Evolutionary conservation across 2,888 invertebrate genomes (phyloP).

Genomic region (Cataglyphis livida): DNA sequence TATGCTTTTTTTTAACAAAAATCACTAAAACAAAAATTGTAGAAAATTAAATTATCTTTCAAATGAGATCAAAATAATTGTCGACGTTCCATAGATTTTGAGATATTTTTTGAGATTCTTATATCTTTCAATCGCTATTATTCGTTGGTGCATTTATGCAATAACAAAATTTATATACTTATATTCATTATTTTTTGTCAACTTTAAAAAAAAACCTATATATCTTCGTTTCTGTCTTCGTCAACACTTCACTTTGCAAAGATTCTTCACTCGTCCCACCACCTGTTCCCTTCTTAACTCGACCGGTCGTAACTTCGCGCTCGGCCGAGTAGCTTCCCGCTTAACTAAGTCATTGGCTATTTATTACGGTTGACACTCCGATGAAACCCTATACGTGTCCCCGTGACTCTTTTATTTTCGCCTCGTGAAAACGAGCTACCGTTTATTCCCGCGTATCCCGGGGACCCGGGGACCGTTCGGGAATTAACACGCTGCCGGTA

Average conservation of each 20-base stretch:
- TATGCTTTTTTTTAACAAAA: no score
- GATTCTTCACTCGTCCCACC: slow-evolving; percentile 29
- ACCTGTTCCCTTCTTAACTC: slow-evolving; percentile 58
- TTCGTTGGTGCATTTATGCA: not conserved
- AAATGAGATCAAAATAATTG: no score
- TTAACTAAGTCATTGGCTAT: slow-evolving; percentile 82
- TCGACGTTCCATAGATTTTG: no score
- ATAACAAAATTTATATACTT: not conserved
- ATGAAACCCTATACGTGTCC: slow-evolving; percentile 74
- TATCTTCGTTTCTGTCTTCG: slow-evolving; percentile 41
- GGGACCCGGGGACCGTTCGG: slow-evolving; percentile 24
- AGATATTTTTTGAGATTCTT: not conserved
- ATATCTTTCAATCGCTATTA: not conserved
- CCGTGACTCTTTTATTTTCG: slow-evolving; percentile 59
- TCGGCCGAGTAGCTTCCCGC: slow-evolving; percentile 50
- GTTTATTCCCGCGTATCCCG: slow-evolving; percentile 54
- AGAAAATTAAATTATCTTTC: no score
- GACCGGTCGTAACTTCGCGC: slow-evolving; percentile 59
- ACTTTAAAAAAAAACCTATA: not conserved
- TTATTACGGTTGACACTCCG: slow-evolving; percentile 80
- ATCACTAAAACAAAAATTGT: no score
- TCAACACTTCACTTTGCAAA: slow-evolving; percentile 29
- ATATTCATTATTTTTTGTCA: not conserved
- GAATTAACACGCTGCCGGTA: slow-evolving; percentile 43
- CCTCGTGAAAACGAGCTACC: slow-evolving; percentile 64